Conservation (phyloP, 1,140 invertebrate species). For the Eulimnadia texana region DNA sequence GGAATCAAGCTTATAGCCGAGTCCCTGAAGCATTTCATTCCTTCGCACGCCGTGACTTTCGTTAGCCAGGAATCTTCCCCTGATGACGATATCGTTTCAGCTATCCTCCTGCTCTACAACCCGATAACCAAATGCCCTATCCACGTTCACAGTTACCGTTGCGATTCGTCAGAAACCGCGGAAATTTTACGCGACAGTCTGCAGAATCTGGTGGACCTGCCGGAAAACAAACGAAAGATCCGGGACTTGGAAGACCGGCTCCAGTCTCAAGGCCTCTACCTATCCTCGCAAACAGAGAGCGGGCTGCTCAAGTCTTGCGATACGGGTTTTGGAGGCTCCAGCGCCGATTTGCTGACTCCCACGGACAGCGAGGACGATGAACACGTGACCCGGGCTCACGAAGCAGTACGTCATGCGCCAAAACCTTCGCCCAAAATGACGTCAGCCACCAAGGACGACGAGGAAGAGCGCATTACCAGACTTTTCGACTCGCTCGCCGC, state of each 20-base stretch:
- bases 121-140: conserved; percentile 73
- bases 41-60: conserved; percentile 79
- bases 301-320: conserved; percentile 6
- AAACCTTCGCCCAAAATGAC: background rate
- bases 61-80: conserved; percentile 48
- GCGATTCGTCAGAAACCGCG: conserved; percentile 85
- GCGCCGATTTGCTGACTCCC: background rate
- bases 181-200: conserved; percentile 65
- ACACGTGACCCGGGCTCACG: background rate
- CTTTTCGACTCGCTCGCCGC: conserved; percentile 82
- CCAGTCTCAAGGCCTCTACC: conserved; percentile 31
- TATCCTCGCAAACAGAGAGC: conserved; percentile 13
- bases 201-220: conserved; percentile 59
- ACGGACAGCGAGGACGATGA: background rate
- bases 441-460: conserved; percentile 13
- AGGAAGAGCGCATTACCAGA: conserved; percentile 40
- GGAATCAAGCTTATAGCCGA: conserved; percentile 75
- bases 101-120: conserved; percentile 75
- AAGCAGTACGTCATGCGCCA: conserved; percentile 24
- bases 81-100: conserved; percentile 67
- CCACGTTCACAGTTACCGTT: conserved; percentile 85
- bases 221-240: conserved; percentile 74
- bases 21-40: conserved; percentile 82
- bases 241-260: conserved; percentile 55
- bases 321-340: conserved; percentile 8